phyloP scores from a whole-genome alignment of 2,797 vertebrate species.

The Remorina albescens region DNA sequence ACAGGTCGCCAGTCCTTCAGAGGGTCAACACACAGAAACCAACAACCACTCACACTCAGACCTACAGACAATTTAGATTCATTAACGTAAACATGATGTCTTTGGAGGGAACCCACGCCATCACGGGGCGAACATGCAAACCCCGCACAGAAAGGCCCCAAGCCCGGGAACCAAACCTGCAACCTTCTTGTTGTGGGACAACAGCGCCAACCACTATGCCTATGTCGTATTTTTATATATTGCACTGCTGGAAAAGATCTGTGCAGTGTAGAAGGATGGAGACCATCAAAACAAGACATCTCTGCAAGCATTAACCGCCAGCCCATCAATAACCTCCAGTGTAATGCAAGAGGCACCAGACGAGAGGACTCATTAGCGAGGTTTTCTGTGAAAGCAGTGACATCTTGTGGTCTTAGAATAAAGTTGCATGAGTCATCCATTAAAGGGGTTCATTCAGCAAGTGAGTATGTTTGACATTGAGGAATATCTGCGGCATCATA shows the following conservation, averaged over 20 bases:
- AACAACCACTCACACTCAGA: no score
- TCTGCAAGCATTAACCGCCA: not conserved
- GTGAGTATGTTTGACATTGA: not conserved
- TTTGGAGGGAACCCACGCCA: no score
- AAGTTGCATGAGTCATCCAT: conserved; percentile 29
- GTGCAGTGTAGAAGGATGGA: fast-evolving
- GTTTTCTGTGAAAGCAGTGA: conserved; percentile 43
- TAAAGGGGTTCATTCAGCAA: not conserved
- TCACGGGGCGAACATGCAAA: no score
- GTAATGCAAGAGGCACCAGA: conserved; percentile 9
- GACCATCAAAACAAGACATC: not conserved
- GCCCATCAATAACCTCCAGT: conserved; percentile 34
- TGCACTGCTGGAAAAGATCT: not conserved
- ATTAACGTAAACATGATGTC: no score
- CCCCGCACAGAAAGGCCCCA: no score
- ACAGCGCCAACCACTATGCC: no score
- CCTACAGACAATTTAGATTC: no score
- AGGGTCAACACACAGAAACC: no score
- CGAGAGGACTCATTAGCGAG: not conserved
- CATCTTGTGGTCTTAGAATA: conserved; percentile 49
- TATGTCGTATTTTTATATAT: no score
- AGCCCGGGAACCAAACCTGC: no score
- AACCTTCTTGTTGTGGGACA: no score
- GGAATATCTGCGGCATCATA: not conserved
- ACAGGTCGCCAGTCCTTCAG: no score